A percentile compares a stretch with the other conserved stretches of the same genome.
Conservation (phyloP, 2,113 vertebrate genomes). For the Equus przewalskii region DNA sequence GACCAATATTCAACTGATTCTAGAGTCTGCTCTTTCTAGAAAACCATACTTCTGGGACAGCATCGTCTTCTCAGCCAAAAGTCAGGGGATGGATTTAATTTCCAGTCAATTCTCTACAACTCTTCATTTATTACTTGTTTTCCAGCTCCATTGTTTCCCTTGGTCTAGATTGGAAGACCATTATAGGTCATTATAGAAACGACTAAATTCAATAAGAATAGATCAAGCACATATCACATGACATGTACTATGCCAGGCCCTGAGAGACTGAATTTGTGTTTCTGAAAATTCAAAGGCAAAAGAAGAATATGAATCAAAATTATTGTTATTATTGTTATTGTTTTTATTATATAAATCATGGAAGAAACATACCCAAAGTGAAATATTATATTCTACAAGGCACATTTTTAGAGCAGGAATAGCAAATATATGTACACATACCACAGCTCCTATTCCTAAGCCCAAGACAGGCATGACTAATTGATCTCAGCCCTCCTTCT, state of each 20-base stretch:
- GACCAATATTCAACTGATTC: background rate
- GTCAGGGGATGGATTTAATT: background rate
- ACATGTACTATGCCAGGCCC: background rate
- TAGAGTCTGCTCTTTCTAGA: background rate
- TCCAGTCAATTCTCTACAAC: background rate
- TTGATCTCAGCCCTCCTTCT: slow-evolving; percentile 1
- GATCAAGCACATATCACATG: background rate
- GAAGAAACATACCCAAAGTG: background rate
- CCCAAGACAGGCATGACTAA: slow-evolving; percentile 34
- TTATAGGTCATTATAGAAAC: background rate
- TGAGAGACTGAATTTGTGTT: background rate
- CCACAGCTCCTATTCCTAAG: background rate
- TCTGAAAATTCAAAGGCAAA: slow-evolving; percentile 28
- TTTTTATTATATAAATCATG: background rate
- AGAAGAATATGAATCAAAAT: background rate
- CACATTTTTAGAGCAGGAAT: background rate
- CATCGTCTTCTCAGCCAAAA: background rate
- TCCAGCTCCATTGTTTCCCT: background rate
- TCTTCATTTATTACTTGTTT: background rate
- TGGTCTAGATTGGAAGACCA: background rate
- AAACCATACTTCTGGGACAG: background rate
- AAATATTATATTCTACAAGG: slow-evolving; percentile 14
- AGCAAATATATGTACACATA: background rate
- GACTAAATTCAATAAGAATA: background rate
- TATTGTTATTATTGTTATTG: no score